phyloP scores from a whole-genome alignment of 2,113 vertebrate species.

The Fregetta grallaria region DNA sequence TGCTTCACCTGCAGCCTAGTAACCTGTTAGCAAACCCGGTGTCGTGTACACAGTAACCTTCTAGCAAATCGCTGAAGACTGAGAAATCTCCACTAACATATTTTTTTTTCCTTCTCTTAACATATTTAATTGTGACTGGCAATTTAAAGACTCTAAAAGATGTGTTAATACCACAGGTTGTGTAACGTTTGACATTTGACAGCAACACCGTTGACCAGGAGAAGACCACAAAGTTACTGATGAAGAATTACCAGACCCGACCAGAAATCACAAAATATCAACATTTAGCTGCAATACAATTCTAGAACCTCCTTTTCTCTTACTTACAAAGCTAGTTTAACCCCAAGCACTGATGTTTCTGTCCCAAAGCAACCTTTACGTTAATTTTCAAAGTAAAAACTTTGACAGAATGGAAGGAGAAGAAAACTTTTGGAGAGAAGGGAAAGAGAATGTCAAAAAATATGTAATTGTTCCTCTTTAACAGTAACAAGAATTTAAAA shows the following conservation, averaged over 20 bases:
- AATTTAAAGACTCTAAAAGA: not conserved
- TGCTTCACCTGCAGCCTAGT: not conserved
- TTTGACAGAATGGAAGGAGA: not conserved
- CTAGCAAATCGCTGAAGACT: not conserved
- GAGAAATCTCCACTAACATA: not conserved
- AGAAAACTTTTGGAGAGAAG: not conserved
- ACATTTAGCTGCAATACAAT: not conserved
- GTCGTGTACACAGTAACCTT: not conserved
- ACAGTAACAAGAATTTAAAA: not conserved
- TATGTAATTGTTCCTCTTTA: not conserved
- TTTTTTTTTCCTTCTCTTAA: not conserved
- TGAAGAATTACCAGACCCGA: not conserved
- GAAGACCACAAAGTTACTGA: not conserved
- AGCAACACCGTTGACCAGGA: not conserved
- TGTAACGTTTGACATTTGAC: not conserved
- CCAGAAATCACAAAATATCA: not conserved
- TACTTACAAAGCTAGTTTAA: not conserved
- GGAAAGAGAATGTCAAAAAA: not conserved
- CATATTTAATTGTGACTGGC: not conserved
- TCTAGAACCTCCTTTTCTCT: not conserved
- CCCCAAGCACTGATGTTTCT: not conserved
- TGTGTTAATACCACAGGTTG: not conserved
- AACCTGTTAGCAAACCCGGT: not conserved
- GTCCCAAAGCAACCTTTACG: not conserved
- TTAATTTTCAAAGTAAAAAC: not conserved